Evolutionary conservation across 2,113 vertebrate genomes (phyloP), one percentile per base, ranked within the genome.

Genomic region (Paradoxurus hermaphroditus): DNA sequence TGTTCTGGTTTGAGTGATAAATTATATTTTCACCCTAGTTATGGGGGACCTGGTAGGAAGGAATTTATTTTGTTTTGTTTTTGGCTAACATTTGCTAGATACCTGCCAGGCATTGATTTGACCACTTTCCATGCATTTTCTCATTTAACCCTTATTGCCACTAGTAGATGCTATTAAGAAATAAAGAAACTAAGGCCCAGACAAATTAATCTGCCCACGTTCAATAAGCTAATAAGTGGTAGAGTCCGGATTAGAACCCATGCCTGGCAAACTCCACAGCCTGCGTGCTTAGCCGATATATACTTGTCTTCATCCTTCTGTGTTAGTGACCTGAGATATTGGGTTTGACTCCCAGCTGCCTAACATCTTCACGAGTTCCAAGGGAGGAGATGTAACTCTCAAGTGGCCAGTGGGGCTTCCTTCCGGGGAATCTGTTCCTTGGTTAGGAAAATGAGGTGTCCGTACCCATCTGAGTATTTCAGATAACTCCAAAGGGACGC

Each of bases 371-470:
- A 92, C 78, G 81, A 96, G 95, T 95, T 88, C 92, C 92, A 96
- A 88, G 93, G 88, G 95, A 96, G 93, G 95, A 96, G 86, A 94
- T 67, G 84, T 77, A 95, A 95, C 90, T 25, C 87, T 93, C 92
- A 90, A 41, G 79, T 49, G 94, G 90, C 96, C 84, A 88, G 68
- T 19, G 25, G 82, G 85, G 95, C 95, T 97, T 97, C 95, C 91
- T 95, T 93, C 51, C 86, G 83, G 84, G 89, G 84, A 79, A 94
- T 65, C 53, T 93, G 94, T 68, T 88, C 83, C 67, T 82, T 46
- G 86, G 41, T 84, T 84, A 59, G 96, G 92, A 97, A 97, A 98
- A 97, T 79, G 95, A 95, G 92, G 90, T 90, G 34, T 93, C 96
- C 98, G 96, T 96, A 79, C 67, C 96, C 92, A 87, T 65, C 85